Conservation (phyloP, 2,113 vertebrate genomes). For the Helogale parvula region DNA sequence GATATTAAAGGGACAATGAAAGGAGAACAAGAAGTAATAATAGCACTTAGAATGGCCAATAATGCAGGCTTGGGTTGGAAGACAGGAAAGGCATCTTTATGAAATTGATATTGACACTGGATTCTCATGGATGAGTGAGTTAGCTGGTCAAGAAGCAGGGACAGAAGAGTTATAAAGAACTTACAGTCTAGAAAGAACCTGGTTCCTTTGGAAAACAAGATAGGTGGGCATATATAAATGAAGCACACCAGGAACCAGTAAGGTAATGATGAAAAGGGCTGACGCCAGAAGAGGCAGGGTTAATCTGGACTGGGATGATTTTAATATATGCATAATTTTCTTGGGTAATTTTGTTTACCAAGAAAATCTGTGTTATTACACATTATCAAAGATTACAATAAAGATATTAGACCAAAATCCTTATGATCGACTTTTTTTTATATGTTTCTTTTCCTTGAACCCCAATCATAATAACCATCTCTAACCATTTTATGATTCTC, state of each 20-base stretch:
- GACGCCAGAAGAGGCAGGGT: not conserved
- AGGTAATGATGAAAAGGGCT: not conserved
- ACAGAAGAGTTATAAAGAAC: not conserved
- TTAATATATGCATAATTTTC: not conserved
- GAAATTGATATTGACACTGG: not conserved
- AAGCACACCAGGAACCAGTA: not conserved
- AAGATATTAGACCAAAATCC: not conserved
- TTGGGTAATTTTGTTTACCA: not conserved
- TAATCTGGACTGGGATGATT: not conserved
- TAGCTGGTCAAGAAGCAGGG: not conserved
- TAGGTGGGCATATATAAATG: not conserved
- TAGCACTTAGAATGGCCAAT: not conserved
- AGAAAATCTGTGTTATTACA: not conserved
- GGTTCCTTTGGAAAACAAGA: not conserved
- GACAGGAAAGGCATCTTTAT: not conserved
- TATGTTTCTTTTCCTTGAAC: not conserved
- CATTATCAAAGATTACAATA: not conserved
- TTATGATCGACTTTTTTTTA: not conserved
- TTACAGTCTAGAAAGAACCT: not conserved
- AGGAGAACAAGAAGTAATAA: not conserved
- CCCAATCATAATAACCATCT: not conserved
- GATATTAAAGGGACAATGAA: not conserved
- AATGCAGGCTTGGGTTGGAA: not conserved
- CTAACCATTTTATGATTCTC: not conserved
- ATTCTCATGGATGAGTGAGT: not conserved